These are phyloP conservation scores for Leptodactylus fuscus DNA, from an alignment of 2,113 vertebrate species.

Conservation along the genomic window DNA sequence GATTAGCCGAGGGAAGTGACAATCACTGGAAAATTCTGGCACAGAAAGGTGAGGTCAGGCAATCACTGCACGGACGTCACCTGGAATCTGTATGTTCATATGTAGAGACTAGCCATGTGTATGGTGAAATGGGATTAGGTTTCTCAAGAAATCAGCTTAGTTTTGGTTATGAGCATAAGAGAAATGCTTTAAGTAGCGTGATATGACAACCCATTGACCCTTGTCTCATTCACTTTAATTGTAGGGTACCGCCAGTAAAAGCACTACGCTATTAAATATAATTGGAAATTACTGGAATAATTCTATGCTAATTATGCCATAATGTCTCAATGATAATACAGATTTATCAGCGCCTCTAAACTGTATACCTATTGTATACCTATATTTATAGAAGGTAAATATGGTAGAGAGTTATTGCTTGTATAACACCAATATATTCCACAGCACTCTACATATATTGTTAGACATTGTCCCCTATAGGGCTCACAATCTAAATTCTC, in stretches of 20 bases:
- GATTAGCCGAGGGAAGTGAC: conserved; percentile 42
- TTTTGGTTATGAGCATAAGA: neutral
- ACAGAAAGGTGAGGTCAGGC: conserved; percentile 38
- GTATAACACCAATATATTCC: too few relatives aligned
- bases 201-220: conserved; percentile 3
- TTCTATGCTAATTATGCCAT: neutral
- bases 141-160: conserved; percentile 1
- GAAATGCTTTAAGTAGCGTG: neutral
- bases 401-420: too few relatives aligned
- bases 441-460: too few relatives aligned
- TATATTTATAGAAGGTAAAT: neutral
- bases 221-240: neutral
- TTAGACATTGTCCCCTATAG: too few relatives aligned
- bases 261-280: neutral
- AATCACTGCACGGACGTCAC: conserved; percentile 45
- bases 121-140: conserved; percentile 14
- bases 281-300: neutral
- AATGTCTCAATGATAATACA: too few relatives aligned
- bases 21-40: conserved; percentile 45
- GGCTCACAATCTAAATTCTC: too few relatives aligned
- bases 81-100: conserved; percentile 15
- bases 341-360: neutral
- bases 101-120: conserved; percentile 12
- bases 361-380: neutral
- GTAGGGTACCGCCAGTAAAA: neutral